Conservation (phyloP, 2,113 vertebrate genomes). For the Galbula dea region DNA sequence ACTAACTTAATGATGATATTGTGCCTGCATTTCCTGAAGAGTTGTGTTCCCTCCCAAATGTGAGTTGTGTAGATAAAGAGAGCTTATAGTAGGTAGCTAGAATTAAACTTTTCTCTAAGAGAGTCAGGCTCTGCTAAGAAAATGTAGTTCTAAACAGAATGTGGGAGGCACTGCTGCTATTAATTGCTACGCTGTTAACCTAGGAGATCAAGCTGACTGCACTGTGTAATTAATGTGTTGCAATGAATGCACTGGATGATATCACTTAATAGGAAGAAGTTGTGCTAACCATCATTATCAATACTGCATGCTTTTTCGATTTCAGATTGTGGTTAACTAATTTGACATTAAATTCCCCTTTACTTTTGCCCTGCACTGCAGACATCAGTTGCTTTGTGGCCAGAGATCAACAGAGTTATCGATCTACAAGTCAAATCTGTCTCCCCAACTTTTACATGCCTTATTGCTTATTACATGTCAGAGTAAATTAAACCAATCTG, state of each 20-base stretch:
- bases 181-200: neutral
- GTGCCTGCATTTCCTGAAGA: neutral
- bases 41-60: neutral
- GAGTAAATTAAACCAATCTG: slow-evolving; percentile 37
- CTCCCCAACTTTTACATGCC: neutral
- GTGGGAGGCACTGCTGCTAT: neutral
- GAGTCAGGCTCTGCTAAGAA: neutral
- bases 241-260: neutral
- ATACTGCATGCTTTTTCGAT: neutral
- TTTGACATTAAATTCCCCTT: slow-evolving; percentile 31
- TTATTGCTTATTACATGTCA: slow-evolving; percentile 6
- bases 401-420: slow-evolving; percentile 29
- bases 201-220: neutral
- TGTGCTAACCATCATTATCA: neutral
- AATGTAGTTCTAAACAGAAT: neutral
- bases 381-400: slow-evolving; percentile 35
- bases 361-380: slow-evolving; percentile 4
- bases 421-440: slow-evolving; percentile 33
- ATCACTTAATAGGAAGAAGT: neutral
- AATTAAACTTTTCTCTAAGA: neutral
- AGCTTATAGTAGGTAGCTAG: neutral
- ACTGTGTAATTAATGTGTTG: neutral
- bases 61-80: neutral
- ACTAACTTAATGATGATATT: neutral
- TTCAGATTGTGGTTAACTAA: slow-evolving; percentile 32